Conservation (phyloP, 2,113 vertebrate species). For the Maccullochella peelii region DNA sequence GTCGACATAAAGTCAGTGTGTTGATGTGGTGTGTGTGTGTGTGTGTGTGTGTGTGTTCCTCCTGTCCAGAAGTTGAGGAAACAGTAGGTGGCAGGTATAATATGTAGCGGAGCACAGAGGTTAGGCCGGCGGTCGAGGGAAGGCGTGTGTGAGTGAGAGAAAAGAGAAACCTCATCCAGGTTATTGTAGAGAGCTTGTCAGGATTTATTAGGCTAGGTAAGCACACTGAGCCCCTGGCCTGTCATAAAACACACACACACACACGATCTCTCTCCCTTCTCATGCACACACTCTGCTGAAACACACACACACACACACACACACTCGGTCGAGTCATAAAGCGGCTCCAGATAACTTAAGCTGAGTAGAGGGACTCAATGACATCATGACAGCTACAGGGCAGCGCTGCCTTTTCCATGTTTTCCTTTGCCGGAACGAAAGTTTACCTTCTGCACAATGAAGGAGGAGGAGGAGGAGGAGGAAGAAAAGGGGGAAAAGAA, state of each 20-base stretch:
- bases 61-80: conserved; percentile 53
- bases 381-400: conserved; percentile 77
- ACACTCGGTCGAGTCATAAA: conserved; percentile 62
- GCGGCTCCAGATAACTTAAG: conserved; percentile 69
- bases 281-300: conserved; percentile 18
- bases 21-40: conserved; percentile 8
- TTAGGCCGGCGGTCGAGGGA: conserved; percentile 40
- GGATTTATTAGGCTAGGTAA: conserved; percentile 72
- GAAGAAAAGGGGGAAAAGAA: background rate
- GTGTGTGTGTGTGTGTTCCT: conserved; percentile 45
- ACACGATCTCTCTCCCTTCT: conserved; percentile 13
- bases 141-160: conserved; percentile 59
- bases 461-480: background rate
- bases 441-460: conserved; percentile 46
- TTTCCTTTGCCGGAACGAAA: conserved; percentile 62
- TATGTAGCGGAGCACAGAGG: conserved; percentile 53
- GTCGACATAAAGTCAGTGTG: background rate
- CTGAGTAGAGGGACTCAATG: conserved; percentile 64
- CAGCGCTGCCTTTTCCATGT: conserved; percentile 62
- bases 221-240: conserved; percentile 53
- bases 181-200: conserved; percentile 71
- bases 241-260: conserved; percentile 59
- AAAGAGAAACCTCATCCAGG: conserved; percentile 73
- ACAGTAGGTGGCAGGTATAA: conserved; percentile 74
- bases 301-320: conserved; percentile 26